Evolutionary conservation across 2,888 invertebrate genomes (phyloP).

Genomic region (Leptothorax acervorum): DNA sequence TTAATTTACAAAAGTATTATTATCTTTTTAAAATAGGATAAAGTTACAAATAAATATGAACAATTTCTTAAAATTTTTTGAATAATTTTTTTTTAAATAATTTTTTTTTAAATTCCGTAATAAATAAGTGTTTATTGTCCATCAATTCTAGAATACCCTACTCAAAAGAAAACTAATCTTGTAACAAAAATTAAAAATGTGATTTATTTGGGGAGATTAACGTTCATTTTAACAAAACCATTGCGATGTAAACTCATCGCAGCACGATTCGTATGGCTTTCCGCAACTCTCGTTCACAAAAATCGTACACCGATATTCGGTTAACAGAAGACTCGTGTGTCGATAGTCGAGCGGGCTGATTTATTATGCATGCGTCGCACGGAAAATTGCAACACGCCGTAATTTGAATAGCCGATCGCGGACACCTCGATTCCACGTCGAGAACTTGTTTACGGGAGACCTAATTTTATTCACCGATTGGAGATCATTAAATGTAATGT

Average conservation of each 20-base stretch:
- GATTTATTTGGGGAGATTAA: slow-evolving; percentile 11
- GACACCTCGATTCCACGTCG: not conserved
- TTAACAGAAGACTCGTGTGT: not conserved
- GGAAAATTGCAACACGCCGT: slow-evolving; percentile 38
- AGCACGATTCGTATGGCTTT: slow-evolving; percentile 36
- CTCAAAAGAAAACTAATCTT: not conserved
- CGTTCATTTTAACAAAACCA: slow-evolving; percentile 15
- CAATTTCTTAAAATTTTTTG: not conserved
- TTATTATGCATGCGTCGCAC: slow-evolving; percentile 24
- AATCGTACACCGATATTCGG: not conserved
- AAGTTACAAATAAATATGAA: not conserved
- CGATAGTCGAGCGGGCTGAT: not conserved
- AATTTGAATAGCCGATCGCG: slow-evolving; percentile 45
- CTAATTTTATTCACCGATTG: slow-evolving; percentile 14
- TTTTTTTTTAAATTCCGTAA: not conserved
- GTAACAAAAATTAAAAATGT: slow-evolving; percentile 2
- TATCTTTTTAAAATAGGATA: not conserved
- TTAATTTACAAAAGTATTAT: not conserved
- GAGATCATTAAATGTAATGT: not conserved
- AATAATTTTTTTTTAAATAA: not conserved
- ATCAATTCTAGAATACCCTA: not conserved
- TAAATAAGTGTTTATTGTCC: not conserved
- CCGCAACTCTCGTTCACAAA: slow-evolving; percentile 15
- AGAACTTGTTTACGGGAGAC: slow-evolving; percentile 20
- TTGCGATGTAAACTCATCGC: not conserved